Evolutionary conservation across 2,888 invertebrate species (phyloP).

Genomic region (Scrobipalpa costella): DNA sequence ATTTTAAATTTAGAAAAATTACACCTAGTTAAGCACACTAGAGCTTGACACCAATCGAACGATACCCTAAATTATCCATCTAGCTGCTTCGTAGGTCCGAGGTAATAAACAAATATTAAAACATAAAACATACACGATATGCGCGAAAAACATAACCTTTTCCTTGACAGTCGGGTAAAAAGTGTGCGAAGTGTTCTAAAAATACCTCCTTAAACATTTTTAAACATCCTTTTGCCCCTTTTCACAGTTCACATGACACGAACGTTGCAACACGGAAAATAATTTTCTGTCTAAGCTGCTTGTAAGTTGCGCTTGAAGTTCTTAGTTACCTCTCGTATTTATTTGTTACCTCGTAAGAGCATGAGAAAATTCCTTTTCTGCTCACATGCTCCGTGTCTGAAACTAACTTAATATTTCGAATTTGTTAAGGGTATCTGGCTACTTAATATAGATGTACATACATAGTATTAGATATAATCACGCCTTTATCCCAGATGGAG

Average conservation of each 20-base stretch:
- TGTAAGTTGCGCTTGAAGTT: conserved; percentile 1
- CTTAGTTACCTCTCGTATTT: neutral
- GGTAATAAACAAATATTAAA: no score
- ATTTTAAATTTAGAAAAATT: no score
- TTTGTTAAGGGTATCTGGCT: neutral
- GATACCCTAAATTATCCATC: no score
- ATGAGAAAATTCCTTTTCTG: conserved; percentile 5
- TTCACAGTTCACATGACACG: conserved; percentile 6
- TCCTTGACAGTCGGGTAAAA: no score
- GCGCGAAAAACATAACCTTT: no score
- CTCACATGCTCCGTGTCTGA: neutral
- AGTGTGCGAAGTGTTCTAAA: neutral
- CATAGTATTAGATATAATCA: no score
- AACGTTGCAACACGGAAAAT: neutral
- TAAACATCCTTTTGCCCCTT: neutral
- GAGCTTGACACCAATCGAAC: no score
- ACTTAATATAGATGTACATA: no score
- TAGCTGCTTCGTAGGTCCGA: no score
- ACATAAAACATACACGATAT: no score
- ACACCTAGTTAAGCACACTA: no score
- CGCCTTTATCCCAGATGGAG: no score
- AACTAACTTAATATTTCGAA: neutral
- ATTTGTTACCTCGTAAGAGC: conserved; percentile 7
- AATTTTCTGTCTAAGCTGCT: neutral
- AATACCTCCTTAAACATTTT: neutral